A percentile compares a stretch with the other conserved stretches of the same genome.
These are phyloP conservation scores for Mionectes olivaceus DNA, from an alignment of 2,797 vertebrate species.

Conservation along the genomic window DNA sequence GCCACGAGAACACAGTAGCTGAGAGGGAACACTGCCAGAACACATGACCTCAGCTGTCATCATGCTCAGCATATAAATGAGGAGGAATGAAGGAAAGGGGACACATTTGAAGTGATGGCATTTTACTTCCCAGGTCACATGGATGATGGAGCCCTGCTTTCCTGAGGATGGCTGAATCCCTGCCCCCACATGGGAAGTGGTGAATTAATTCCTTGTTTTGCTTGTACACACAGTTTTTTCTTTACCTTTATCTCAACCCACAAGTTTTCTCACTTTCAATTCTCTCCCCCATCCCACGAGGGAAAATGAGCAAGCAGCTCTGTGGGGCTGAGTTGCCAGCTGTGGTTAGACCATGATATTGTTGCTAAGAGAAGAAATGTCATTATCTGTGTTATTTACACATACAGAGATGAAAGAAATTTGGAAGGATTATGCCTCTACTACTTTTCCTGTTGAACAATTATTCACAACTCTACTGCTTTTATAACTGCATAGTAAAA, in stretches of 20 bases:
- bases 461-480: not conserved
- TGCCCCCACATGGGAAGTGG: not conserved
- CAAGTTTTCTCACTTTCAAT: not conserved
- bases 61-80: not conserved
- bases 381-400: not conserved
- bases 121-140: not conserved
- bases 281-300: not conserved
- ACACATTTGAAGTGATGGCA: not conserved
- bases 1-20: not conserved
- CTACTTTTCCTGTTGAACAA: not conserved
- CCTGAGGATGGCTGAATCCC: not conserved
- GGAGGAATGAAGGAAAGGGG: not conserved
- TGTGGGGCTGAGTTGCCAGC: not conserved
- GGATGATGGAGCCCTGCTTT: not conserved
- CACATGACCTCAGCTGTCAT: not conserved
- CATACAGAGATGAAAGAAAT: not conserved
- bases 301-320: not conserved
- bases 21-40: not conserved
- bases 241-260: not conserved
- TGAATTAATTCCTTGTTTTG: not conserved
- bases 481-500: not conserved
- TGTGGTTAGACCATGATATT: not conserved
- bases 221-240: not conserved
- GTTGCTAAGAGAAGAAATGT: not conserved
- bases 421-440: not conserved